Evolutionary conservation across 2,113 vertebrate genomes (phyloP), one percentile per base, ranked within the genome.

Genomic region (Leptosomus discolor): DNA sequence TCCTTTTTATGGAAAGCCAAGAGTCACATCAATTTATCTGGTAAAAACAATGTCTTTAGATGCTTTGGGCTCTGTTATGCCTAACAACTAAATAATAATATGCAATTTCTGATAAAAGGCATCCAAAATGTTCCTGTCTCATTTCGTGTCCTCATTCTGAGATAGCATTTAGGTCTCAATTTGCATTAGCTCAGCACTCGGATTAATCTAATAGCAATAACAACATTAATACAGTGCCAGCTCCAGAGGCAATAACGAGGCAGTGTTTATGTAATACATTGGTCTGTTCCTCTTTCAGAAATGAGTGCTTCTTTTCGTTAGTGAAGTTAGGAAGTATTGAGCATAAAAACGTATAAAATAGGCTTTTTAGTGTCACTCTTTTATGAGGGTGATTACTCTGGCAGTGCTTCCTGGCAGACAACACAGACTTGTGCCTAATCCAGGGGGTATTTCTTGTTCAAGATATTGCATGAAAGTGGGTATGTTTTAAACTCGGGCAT

Each of bases 341-440:
- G 77, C 54, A 41, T 56, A 69, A 90, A 90, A 94, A 82, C 4
- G 2, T 48, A 21, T 39, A 77, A 56, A 88, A 84, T 51, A 88
- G 60, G 60, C 57, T 86, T 92, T 94, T 77, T 71, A 83, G 15
- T 77, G 56, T 84, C 6, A 0, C 36, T 65, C 30, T 73, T 85
- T 81, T 84, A 15, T 76, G 70, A 93, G 51, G 36, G 70, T 56
- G 74, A 85, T 94, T 91, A 92, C 69, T 88, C 75, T 89, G 79
- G 86, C 77, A 71, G 86, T 77, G 88, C 51, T 87, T 97, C 67
- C 37, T 93, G 89, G 91, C 93, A 95, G 94, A 94, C 93, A 96
- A 98, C 97, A 98, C 97, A 98, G 98, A 97, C 97, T 98, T 98
- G 98, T 98, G 98, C 98, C 98, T 98, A 98, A 98, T 98, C 98